Percentiles rank a stretch among this genome's conserved stretches.
Conservation (phyloP, 2,888 invertebrate genomes). For the Coecobrya sp. region DNA sequence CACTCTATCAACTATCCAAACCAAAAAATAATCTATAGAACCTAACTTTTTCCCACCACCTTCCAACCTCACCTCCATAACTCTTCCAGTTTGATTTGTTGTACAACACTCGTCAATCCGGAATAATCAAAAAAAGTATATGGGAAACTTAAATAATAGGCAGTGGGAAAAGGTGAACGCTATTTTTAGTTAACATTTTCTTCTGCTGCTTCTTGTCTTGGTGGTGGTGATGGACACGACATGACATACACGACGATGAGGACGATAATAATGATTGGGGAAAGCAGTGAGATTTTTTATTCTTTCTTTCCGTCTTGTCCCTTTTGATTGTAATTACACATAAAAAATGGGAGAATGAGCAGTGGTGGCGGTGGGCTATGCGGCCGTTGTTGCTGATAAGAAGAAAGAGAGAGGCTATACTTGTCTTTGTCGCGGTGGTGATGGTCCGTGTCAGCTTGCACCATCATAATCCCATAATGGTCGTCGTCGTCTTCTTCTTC, state of each 20-base stretch:
- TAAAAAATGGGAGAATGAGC: not conserved
- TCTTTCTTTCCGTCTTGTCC: not conserved
- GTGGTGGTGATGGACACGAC: not conserved
- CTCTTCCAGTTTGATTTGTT: not conserved
- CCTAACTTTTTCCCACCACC: not conserved
- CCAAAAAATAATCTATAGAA: not conserved
- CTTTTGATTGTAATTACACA: conserved; percentile 23
- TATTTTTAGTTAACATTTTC: not conserved
- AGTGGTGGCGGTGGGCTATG: not conserved
- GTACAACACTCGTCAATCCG: not conserved
- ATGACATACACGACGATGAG: not conserved
- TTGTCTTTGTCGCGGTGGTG: conserved; percentile 39
- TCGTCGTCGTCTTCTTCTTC: not conserved
- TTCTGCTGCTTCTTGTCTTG: not conserved
- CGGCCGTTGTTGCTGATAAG: too few species aligned
- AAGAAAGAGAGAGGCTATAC: not conserved
- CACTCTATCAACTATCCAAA: too few species aligned
- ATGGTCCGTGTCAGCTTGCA: conserved; percentile 73
- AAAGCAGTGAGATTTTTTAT: not conserved
- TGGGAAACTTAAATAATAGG: not conserved
- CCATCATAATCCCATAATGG: not conserved
- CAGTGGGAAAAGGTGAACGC: not conserved
- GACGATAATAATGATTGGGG: not conserved
- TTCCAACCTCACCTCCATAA: not conserved
- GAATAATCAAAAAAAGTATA: not conserved